Conservation (phyloP, 2,797 vertebrate species). For the Paguma larvata region DNA sequence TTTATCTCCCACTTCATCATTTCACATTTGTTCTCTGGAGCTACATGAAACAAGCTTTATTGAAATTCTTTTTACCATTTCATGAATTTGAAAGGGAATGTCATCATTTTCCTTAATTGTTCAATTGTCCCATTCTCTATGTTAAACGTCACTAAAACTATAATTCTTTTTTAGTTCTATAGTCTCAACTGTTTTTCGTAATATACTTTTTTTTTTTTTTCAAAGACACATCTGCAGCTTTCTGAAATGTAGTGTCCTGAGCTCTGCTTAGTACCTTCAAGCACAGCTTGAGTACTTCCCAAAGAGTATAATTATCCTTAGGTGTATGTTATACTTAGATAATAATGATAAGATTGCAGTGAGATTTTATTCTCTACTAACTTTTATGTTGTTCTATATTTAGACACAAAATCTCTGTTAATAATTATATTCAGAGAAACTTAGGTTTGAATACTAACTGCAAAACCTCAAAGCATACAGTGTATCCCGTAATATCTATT, state of each 20-base stretch:
- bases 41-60: background rate
- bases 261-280: background rate
- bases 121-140: background rate
- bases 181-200: background rate
- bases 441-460: background rate
- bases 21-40: background rate
- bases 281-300: background rate
- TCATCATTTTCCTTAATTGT: background rate
- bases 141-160: background rate
- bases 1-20: background rate
- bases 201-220: background rate
- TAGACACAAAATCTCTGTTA: background rate
- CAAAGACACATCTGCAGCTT: background rate
- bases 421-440: background rate
- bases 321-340: background rate
- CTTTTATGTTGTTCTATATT: conserved; percentile 1
- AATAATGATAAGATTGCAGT: background rate
- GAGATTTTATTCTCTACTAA: background rate
- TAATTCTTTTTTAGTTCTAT: background rate
- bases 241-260: background rate
- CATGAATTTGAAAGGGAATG: background rate
- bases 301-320: background rate
- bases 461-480: background rate
- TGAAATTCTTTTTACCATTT: background rate
- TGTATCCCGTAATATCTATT: background rate